Evolutionary conservation across 2,113 vertebrate genomes (phyloP).

Genomic region (Tapirus terrestris): DNA sequence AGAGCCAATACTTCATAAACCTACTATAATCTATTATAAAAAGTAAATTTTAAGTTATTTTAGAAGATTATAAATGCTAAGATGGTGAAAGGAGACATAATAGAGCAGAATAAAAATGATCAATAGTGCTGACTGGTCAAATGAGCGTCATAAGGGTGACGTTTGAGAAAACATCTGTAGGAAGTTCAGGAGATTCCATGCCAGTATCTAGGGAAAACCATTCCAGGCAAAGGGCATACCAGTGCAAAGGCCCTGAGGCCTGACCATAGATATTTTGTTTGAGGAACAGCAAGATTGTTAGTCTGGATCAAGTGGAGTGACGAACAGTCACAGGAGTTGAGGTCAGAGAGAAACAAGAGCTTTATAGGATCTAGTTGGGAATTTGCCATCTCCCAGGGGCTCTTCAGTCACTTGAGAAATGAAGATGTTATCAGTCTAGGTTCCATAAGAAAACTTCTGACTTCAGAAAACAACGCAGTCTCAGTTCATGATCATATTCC

Average conservation of each 20-base stretch:
- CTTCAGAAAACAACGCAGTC: background rate
- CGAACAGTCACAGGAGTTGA: background rate
- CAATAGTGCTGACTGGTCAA: background rate
- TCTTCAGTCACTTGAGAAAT: background rate
- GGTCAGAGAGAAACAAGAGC: background rate
- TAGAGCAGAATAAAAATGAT: background rate
- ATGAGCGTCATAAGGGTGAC: background rate
- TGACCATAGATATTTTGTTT: background rate
- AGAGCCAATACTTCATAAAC: background rate
- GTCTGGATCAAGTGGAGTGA: background rate
- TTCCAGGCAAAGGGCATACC: background rate
- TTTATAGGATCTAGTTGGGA: background rate
- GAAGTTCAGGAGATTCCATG: background rate
- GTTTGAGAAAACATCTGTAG: background rate
- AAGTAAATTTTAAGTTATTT: background rate
- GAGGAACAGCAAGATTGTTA: background rate
- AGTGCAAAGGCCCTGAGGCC: background rate
- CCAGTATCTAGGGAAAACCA: background rate
- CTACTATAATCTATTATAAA: background rate
- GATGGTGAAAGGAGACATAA: background rate
- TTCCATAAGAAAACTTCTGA: background rate
- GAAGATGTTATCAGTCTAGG: no score
- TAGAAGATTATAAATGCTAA: background rate
- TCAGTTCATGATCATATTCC: background rate
- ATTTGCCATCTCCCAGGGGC: fast-evolving